These are phyloP conservation scores for Pogonomyrmex barbatus DNA, from an alignment of 1,140 invertebrate species.

Conservation along the genomic window DNA sequence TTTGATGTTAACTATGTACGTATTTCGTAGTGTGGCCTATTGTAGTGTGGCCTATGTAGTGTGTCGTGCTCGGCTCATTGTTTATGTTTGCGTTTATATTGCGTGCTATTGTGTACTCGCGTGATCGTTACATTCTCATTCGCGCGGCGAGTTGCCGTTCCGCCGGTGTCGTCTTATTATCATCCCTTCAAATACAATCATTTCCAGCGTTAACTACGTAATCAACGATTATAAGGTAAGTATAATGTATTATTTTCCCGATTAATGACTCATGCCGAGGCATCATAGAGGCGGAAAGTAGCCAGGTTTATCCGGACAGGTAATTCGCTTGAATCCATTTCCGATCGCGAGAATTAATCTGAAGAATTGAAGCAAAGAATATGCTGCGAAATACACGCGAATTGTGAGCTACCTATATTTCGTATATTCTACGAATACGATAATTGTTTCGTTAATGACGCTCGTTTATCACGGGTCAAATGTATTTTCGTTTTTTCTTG, in stretches of 20 bases:
- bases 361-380: neutral
- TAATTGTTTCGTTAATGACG: neutral
- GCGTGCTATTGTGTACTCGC: neutral
- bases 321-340: neutral
- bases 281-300: neutral
- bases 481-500: neutral
- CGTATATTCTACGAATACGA: neutral
- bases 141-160: neutral
- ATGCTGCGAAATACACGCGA: neutral
- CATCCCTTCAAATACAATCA: slow-evolving; percentile 1
- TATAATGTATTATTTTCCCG: neutral
- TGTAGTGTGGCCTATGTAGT: neutral
- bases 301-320: neutral
- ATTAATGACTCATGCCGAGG: neutral
- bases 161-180: neutral
- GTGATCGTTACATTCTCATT: neutral
- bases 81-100: neutral
- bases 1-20: neutral
- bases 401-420: neutral
- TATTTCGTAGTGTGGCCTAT: neutral
- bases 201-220: neutral
- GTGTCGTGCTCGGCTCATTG: neutral
- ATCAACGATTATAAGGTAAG: neutral
- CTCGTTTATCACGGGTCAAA: neutral
- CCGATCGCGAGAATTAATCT: too few relatives aligned